Conservation (phyloP, 2,797 vertebrate genomes). For the Myotis planiceps region DNA sequence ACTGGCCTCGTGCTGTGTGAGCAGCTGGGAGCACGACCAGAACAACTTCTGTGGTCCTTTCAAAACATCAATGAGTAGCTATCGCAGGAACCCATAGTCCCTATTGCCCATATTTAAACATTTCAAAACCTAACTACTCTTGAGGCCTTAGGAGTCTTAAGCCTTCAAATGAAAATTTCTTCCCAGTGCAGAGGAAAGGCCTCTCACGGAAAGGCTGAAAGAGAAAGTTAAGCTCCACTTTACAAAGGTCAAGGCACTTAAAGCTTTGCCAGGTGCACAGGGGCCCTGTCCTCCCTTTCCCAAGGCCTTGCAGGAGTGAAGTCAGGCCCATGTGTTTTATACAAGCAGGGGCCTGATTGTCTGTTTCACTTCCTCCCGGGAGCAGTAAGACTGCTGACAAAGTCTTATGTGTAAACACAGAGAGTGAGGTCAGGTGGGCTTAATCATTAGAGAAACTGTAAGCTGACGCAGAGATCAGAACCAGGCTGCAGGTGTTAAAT, state of each 20-base stretch:
- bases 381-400: background rate
- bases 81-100: background rate
- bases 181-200: background rate
- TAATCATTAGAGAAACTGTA: background rate
- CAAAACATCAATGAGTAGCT: constrained; percentile 44
- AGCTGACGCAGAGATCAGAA: background rate
- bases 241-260: constrained; percentile 58
- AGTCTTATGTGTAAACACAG: background rate
- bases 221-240: constrained; percentile 57
- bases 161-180: constrained; percentile 54
- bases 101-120: constrained; percentile 53
- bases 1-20: background rate
- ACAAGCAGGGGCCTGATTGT: background rate
- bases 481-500: background rate
- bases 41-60: constrained; percentile 56
- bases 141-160: constrained; percentile 42
- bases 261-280: constrained; percentile 6
- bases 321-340: background rate
- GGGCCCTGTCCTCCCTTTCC: background rate
- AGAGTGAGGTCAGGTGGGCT: background rate
- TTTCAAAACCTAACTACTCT: constrained; percentile 59
- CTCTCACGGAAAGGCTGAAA: constrained; percentile 54
- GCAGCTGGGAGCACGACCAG: background rate
- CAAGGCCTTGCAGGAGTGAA: background rate
- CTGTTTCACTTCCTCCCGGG: background rate